phyloP scores from a whole-genome alignment of 1,140 invertebrate species.

The Drosophila ficusphila region DNA sequence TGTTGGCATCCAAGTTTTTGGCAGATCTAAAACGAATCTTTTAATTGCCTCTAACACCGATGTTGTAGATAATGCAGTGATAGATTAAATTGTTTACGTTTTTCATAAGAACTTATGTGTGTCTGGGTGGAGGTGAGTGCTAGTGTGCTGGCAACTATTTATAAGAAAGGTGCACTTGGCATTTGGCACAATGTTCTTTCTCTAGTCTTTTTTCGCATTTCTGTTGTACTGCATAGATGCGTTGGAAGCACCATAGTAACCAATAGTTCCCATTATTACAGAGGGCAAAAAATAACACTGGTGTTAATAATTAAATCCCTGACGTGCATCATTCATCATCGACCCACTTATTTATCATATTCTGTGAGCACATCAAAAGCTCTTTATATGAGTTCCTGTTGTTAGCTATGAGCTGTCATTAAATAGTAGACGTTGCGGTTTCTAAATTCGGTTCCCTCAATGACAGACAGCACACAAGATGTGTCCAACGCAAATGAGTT shows the following conservation, averaged over 20 bases:
- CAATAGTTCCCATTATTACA: background rate
- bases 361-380: background rate
- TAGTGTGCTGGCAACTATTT: conserved; percentile 34
- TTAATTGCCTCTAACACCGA: conserved; percentile 66
- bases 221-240: background rate
- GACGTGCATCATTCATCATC: background rate
- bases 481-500: conserved; percentile 35
- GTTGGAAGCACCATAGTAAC: background rate
- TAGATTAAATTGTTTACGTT: conserved; percentile 81
- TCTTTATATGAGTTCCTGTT: background rate
- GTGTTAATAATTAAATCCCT: background rate
- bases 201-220: conserved; percentile 12
- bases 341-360: background rate
- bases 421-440: background rate
- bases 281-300: background rate
- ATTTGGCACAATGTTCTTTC: conserved; percentile 55
- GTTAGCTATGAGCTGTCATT: background rate
- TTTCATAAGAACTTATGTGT: conserved; percentile 39
- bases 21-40: conserved; percentile 74
- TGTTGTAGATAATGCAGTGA: conserved; percentile 63
- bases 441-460: conserved; percentile 35
- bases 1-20: conserved; percentile 49
- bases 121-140: conserved; percentile 14
- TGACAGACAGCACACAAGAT: conserved; percentile 20
- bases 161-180: conserved; percentile 55